phyloP scores from a whole-genome alignment of 2,113 vertebrate species.

The Periophthalmus modestus region DNA sequence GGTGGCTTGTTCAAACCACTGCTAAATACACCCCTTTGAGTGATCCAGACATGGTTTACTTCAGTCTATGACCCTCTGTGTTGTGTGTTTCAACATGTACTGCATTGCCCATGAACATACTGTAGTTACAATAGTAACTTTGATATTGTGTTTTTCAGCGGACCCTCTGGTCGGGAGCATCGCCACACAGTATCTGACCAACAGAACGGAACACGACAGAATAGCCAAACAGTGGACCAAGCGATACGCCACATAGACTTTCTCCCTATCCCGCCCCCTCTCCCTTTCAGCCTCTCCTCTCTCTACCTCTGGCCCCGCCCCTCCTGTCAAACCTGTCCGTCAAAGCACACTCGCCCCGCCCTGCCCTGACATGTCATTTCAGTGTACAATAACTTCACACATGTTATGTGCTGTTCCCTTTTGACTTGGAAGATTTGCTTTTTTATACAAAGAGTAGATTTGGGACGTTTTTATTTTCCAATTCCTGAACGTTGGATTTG shows the following conservation, averaged over 20 bases:
- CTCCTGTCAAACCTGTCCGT: constrained; percentile 76
- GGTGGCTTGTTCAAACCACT: too few species aligned
- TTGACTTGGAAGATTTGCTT: constrained; percentile 88
- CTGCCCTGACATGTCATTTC: constrained; percentile 68
- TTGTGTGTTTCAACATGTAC: too few species aligned
- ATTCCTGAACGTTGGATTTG: constrained; percentile 75
- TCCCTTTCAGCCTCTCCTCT: constrained; percentile 7
- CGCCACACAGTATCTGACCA: constrained; percentile 97
- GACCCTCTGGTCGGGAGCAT: constrained; percentile 97
- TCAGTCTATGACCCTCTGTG: too few species aligned
- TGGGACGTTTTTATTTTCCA: constrained; percentile 82
- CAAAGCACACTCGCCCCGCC: constrained; percentile 90
- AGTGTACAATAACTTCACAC: constrained; percentile 51
- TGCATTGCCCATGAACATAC: too few species aligned
- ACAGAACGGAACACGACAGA: constrained; percentile 97
- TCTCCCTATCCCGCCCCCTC: background rate
- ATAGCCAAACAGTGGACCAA: constrained; percentile 99
- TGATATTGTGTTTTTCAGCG: constrained; percentile 70
- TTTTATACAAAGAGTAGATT: constrained; percentile 82
- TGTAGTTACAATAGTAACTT: background rate
- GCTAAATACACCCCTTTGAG: too few species aligned
- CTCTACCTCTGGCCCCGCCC: constrained; percentile 69
- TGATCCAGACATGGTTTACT: too few species aligned
- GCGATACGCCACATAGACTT: constrained; percentile 92
- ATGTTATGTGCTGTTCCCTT: constrained; percentile 75